Conservation (phyloP, 2,888 invertebrate genomes). For the Ectropis crepuscularia region DNA sequence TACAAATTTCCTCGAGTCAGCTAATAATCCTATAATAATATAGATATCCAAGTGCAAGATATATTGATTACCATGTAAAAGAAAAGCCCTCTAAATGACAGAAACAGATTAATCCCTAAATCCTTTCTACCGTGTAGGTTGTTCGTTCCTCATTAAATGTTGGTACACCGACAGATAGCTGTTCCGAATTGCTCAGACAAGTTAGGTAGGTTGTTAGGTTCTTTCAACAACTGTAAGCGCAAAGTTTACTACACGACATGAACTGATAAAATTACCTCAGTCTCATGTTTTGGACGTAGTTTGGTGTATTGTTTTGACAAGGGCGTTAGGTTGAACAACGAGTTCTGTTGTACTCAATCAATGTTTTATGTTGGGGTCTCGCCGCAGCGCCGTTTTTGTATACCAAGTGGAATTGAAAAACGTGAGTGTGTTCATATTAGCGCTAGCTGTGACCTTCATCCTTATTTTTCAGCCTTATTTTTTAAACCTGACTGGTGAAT, state of each 20-base stretch:
- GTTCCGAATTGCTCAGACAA: slow-evolving; percentile 46
- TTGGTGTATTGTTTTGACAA: slow-evolving; percentile 40
- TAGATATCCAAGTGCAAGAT: too few relatives aligned
- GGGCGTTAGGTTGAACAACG: slow-evolving; percentile 20
- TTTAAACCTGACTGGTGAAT: too few relatives aligned
- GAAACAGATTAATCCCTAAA: too few relatives aligned
- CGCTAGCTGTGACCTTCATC: too few relatives aligned
- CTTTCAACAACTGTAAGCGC: slow-evolving; percentile 48
- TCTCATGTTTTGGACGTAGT: slow-evolving; percentile 30
- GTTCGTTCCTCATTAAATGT: slow-evolving; percentile 54
- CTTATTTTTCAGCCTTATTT: too few relatives aligned
- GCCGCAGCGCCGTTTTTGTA: slow-evolving; percentile 14
- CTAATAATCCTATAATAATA: too few relatives aligned
- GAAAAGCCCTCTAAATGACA: too few relatives aligned
- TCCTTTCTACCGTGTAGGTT: neutral
- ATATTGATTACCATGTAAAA: too few relatives aligned
- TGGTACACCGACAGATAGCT: slow-evolving; percentile 48
- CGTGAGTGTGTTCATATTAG: neutral
- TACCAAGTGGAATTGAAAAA: neutral
- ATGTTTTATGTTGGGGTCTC: slow-evolving; percentile 30
- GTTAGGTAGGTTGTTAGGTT: slow-evolving; percentile 34
- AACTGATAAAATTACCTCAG: slow-evolving; percentile 47
- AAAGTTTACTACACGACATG: slow-evolving; percentile 49
- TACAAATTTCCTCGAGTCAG: too few relatives aligned
- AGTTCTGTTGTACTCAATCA: slow-evolving; percentile 28